phyloP scores from a whole-genome alignment of 2,888 invertebrate species.

The Hetaerina titia region DNA sequence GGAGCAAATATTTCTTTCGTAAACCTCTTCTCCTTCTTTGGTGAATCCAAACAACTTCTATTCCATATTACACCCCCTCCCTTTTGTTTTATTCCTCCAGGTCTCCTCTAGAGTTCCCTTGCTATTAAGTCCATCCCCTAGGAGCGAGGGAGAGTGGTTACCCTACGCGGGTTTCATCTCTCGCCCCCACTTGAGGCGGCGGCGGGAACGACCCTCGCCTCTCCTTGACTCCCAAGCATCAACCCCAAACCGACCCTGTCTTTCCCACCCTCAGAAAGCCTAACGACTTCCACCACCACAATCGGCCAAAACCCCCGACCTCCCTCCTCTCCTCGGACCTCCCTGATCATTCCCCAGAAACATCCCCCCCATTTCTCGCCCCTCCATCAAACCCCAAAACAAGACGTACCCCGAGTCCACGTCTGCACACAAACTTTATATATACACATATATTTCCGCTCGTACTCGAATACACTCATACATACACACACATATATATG shows the following conservation, averaged over 20 bases:
- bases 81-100: background rate
- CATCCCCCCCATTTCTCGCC: background rate
- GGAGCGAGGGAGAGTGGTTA: background rate
- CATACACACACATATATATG: background rate
- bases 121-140: background rate
- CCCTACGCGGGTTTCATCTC: background rate
- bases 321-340: background rate
- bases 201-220: background rate
- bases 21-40: background rate
- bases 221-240: background rate
- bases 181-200: constrained; percentile 2
- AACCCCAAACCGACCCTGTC: background rate
- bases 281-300: constrained; percentile 16
- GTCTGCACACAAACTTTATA: background rate
- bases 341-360: background rate
- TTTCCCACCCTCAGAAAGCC: constrained; percentile 12
- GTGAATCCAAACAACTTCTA: background rate
- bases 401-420: background rate
- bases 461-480: too few species aligned
- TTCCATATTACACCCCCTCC: background rate
- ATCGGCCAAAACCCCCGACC: background rate
- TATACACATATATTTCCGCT: too few species aligned
- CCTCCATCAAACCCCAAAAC: background rate
- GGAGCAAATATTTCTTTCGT: background rate
- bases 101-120: background rate